These are phyloP conservation scores for Hypanus sabinus DNA, from an alignment of 2,113 vertebrate genomes.

Conservation along the genomic window DNA sequence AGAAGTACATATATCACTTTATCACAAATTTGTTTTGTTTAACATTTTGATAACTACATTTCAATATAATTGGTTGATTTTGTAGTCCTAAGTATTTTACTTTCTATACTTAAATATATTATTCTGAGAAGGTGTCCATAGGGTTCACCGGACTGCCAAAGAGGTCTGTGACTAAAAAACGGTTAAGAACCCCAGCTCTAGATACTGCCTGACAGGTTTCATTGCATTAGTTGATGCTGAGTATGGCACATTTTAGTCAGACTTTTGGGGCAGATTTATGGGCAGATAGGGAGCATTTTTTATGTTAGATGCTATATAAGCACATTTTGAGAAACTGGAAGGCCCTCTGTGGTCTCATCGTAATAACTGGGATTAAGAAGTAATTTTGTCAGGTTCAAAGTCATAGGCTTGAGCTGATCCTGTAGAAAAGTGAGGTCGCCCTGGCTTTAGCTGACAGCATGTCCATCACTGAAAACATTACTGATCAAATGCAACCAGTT, in stretches of 20 bases:
- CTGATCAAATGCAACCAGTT: not conserved
- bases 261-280: not conserved
- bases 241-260: not conserved
- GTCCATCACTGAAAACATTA: not conserved
- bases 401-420: not conserved
- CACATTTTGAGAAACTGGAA: not conserved
- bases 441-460: not conserved
- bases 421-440: not conserved
- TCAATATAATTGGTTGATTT: too few relatives aligned
- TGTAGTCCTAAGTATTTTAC: too few relatives aligned
- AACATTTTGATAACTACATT: too few relatives aligned
- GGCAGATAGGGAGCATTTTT: not conserved
- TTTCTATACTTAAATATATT: too few relatives aligned
- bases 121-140: too few relatives aligned
- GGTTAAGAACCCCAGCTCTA: not conserved
- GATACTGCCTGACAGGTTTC: not conserved
- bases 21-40: too few relatives aligned
- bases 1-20: too few relatives aligned
- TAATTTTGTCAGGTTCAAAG: not conserved
- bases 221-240: not conserved
- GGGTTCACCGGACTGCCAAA: too few relatives aligned
- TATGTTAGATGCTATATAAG: not conserved
- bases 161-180: too few relatives aligned
- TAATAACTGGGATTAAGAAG: not conserved
- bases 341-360: not conserved